These are phyloP conservation scores for Clarias batrachus DNA, from an alignment of 2,113 vertebrate species.

Conservation along the genomic window DNA sequence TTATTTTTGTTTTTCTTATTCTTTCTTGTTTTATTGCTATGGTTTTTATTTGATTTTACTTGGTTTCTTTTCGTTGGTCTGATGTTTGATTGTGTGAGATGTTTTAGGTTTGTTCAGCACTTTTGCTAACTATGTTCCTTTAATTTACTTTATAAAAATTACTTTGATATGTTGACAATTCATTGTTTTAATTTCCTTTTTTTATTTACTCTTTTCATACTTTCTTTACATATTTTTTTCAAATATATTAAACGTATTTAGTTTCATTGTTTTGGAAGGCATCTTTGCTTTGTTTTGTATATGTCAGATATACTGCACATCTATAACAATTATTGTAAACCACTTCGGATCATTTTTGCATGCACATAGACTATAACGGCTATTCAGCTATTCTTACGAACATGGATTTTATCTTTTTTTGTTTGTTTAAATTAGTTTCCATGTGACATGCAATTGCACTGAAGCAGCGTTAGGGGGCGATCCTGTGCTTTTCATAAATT, in stretches of 20 bases:
- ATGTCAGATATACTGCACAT: not conserved
- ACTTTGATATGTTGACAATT: no score
- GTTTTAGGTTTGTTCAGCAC: no score
- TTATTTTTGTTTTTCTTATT: no score
- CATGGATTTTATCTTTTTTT: not conserved
- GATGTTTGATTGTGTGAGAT: no score
- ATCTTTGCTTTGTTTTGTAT: not conserved
- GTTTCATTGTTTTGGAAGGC: not conserved
- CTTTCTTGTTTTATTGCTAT: no score
- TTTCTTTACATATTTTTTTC: not conserved
- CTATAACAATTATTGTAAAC: not conserved
- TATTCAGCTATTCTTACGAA: not conserved
- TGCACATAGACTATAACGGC: not conserved
- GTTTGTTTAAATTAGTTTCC: not conserved
- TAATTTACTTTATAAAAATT: no score
- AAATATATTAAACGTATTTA: not conserved
- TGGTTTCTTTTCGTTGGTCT: no score
- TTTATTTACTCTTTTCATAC: not conserved
- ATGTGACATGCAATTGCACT: not conserved
- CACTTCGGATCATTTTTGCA: not conserved
- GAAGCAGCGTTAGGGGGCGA: conserved; percentile 27
- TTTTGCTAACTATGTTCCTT: no score
- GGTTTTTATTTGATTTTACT: no score
- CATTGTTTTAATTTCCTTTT: not conserved
- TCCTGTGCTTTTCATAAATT: not conserved